Percentiles rank a stretch among this genome's conserved stretches.
phyloP scores from a whole-genome alignment of 2,888 invertebrate genomes.

The Caenorhabditis japonica region DNA sequence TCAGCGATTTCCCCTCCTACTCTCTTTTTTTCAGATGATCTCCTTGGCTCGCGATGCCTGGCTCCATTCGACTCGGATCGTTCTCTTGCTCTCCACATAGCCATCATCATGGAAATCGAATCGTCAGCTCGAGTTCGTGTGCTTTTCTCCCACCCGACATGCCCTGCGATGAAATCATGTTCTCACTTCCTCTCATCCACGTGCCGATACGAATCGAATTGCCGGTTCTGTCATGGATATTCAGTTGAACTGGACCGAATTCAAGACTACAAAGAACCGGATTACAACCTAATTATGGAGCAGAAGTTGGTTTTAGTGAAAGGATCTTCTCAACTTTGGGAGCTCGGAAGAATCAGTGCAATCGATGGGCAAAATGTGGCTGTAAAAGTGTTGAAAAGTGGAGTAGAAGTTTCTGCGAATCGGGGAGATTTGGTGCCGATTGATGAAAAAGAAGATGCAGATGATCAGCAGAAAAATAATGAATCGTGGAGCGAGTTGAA shows the following conservation, averaged over 20 bases:
- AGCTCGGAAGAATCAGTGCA: constrained; percentile 57
- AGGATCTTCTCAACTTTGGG: constrained; percentile 53
- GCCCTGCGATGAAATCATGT: constrained; percentile 60
- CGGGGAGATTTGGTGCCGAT: constrained; percentile 49
- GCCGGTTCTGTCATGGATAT: constrained; percentile 64
- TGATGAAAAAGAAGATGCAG: constrained; percentile 25
- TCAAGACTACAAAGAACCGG: constrained; percentile 59
- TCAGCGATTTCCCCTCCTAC: not conserved
- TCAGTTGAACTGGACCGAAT: constrained; percentile 48
- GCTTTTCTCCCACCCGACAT: constrained; percentile 62
- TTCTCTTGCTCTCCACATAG: constrained; percentile 52
- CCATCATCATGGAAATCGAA: constrained; percentile 58
- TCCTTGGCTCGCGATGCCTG: constrained; percentile 47
- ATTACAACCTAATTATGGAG: constrained; percentile 41
- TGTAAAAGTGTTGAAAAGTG: constrained; percentile 56
- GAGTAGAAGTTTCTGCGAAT: constrained; percentile 39
- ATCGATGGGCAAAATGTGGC: constrained; percentile 60
- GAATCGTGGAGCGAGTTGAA: constrained; percentile 51
- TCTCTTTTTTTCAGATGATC: constrained; percentile 19
- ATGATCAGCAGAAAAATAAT: no score
- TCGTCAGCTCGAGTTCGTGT: constrained; percentile 47
- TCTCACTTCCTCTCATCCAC: constrained; percentile 53
- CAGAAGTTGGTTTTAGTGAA: constrained; percentile 51
- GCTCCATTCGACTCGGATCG: constrained; percentile 40
- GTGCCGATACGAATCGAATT: constrained; percentile 56